phyloP scores from a whole-genome alignment of 2,888 invertebrate species.

The Pinctada fucata region DNA sequence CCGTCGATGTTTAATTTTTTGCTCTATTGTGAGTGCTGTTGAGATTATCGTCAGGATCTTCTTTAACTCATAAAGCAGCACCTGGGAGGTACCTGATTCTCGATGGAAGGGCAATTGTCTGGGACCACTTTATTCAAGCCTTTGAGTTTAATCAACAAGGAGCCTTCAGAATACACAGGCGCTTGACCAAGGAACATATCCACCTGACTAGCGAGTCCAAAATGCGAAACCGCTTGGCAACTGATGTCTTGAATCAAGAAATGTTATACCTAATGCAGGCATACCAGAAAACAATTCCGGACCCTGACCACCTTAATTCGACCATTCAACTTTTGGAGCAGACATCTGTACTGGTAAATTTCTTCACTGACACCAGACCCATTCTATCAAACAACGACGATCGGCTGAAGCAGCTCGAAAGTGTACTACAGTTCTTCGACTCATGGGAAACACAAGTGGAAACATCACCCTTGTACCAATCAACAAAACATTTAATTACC shows the following conservation, averaged over 20 bases:
- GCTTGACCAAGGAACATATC: constrained; percentile 38
- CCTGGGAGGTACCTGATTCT: constrained; percentile 25
- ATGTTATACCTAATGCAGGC: constrained; percentile 40
- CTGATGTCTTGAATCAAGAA: constrained; percentile 36
- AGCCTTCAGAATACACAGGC: constrained; percentile 32
- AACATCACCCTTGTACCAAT: constrained; percentile 13
- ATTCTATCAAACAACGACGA: constrained; percentile 5
- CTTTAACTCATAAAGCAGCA: too few species aligned
- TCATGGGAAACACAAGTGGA: constrained; percentile 27
- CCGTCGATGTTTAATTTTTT: too few species aligned
- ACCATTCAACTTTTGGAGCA: constrained; percentile 35
- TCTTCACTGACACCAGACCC: constrained; percentile 39
- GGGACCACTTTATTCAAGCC: constrained; percentile 33
- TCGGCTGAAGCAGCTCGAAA: constrained; percentile 10
- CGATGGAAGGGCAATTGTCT: constrained; percentile 23
- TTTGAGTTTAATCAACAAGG: constrained; percentile 33
- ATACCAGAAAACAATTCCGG: too few species aligned
- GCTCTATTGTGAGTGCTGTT: too few species aligned
- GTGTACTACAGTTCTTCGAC: constrained; percentile 30
- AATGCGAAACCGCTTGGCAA: constrained; percentile 37
- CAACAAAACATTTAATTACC: constrained; percentile 20
- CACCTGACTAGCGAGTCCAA: constrained; percentile 32
- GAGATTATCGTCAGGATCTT: too few species aligned
- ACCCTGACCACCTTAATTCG: constrained; percentile 25
- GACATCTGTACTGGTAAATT: constrained; percentile 30